Evolutionary conservation across 1,140 invertebrate species (phyloP).

Genomic region (Doryteuthis pealeii): DNA sequence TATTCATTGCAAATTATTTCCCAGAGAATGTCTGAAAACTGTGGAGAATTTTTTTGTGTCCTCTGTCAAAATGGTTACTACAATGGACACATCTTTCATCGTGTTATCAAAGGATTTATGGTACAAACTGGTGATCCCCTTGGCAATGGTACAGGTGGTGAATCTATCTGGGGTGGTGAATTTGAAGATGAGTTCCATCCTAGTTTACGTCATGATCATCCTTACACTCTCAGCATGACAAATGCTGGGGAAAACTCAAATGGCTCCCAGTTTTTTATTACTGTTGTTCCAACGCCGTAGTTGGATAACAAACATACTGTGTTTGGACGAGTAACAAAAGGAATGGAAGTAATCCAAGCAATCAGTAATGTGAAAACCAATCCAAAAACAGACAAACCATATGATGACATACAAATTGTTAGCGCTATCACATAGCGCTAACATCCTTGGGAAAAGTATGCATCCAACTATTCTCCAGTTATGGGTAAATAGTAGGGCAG

Average conservation of each 20-base stretch:
- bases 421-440: too few relatives aligned
- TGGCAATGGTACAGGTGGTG: not conserved
- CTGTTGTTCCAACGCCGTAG: constrained; percentile 81
- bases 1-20: not conserved
- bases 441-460: too few relatives aligned
- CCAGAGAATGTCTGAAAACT: not conserved
- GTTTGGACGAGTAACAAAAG: constrained; percentile 78
- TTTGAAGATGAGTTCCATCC: not conserved
- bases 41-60: not conserved
- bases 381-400: not conserved
- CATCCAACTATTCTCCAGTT: too few relatives aligned
- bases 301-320: constrained; percentile 95
- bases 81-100: not conserved
- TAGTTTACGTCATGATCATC: not conserved
- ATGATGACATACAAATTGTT: not conserved
- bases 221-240: constrained; percentile 71
- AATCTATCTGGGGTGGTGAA: not conserved
- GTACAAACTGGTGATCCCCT: not conserved
- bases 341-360: not conserved
- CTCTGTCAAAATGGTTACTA: not conserved
- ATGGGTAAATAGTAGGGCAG: too few relatives aligned
- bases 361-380: not conserved
- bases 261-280: constrained; percentile 96
- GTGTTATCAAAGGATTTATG: not conserved
- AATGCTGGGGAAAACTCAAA: constrained; percentile 83